These are phyloP conservation scores for Watsonalla cultraria DNA, from an alignment of 2,888 invertebrate genomes.

Conservation along the genomic window DNA sequence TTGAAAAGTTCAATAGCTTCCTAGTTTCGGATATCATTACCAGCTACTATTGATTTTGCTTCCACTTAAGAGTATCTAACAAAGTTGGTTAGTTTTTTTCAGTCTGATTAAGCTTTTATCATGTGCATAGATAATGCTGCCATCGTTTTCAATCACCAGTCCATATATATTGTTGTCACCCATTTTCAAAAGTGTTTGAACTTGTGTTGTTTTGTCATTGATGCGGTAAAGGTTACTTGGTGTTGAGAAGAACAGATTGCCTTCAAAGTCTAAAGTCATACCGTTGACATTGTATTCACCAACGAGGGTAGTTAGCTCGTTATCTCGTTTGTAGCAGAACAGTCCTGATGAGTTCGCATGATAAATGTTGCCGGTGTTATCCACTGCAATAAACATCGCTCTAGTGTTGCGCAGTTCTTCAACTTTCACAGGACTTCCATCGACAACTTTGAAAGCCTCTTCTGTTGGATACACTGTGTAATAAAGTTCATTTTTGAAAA, in stretches of 20 bases:
- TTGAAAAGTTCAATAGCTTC: no score
- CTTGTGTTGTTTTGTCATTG: not conserved
- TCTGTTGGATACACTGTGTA: constrained; percentile 46
- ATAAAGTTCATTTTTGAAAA: constrained; percentile 48
- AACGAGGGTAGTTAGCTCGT: constrained; percentile 3
- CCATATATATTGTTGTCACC: not conserved
- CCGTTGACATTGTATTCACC: constrained; percentile 24
- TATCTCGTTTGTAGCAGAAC: constrained; percentile 21
- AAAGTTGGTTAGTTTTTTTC: not conserved
- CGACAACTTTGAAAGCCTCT: constrained; percentile 26
- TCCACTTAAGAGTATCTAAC: not conserved
- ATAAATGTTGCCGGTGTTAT: constrained; percentile 24
- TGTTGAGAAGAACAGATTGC: constrained; percentile 33
- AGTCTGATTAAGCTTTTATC: not conserved
- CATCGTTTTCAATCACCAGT: not conserved
- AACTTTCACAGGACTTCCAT: constrained; percentile 17
- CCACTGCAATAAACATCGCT: constrained; percentile 30
- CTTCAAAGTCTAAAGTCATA: constrained; percentile 29
- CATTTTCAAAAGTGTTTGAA: not conserved
- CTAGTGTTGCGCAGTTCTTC: constrained; percentile 24
- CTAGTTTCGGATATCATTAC: no score
- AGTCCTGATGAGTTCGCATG: constrained; percentile 39
- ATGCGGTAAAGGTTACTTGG: constrained; percentile 5
- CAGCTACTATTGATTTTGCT: not conserved
- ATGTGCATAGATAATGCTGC: not conserved